Base-by-base conservation (phyloP, 30 jellyfish, hydroid and myxozoan species). In the Catostylus mosaicus region DNA sequence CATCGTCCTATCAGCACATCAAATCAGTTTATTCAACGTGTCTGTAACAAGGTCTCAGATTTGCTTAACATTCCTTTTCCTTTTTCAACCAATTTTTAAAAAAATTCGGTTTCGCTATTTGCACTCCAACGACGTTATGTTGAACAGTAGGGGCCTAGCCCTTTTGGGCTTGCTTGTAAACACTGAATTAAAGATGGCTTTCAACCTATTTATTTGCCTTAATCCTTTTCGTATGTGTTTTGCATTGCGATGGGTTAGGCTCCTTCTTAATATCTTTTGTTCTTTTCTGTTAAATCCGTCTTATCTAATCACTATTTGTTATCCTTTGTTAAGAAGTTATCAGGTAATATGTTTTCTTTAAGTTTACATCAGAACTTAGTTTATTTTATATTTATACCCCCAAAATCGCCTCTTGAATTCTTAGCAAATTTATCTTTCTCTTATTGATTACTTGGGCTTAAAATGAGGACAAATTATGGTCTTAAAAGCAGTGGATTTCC, bases 161-260 rank as follows among this genome's bases (percentile, higher is more conserved):
- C 64, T 3, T 1, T 48, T 23, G 30, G 69, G 66, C 83, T 18
- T 37, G 24, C 83, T 65, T 37, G 46, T 65, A 65, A 65, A 65
- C 77, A 19, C 26, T 22, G 77, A n/a, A 27, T 48, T 48, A 48
- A 48, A 48, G 4, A 19, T 14, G 54, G 54, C 56, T 29, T 30
- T 19, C 6, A 26, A 31, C 8, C 77, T 29, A 65, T 65, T 29
- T 22, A 1, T 7, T 30, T 30, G 46, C 56, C n/a, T 3, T 65
- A 65, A 65, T 29, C 77, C 50, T 22, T 3, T 65, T 30, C 77
- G 26, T 65, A 31, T 65, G 77, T 65, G 54, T 65, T 30, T 48
- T 65, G 57, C 77, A 65, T 65, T 30, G 46, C 56, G 77, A 23
- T 65, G 77, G 33, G 77, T 65, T 19, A 30, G 50, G 31, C 77